Conservation (phyloP, 2,113 vertebrate species). For the Larimichthys crocea region DNA sequence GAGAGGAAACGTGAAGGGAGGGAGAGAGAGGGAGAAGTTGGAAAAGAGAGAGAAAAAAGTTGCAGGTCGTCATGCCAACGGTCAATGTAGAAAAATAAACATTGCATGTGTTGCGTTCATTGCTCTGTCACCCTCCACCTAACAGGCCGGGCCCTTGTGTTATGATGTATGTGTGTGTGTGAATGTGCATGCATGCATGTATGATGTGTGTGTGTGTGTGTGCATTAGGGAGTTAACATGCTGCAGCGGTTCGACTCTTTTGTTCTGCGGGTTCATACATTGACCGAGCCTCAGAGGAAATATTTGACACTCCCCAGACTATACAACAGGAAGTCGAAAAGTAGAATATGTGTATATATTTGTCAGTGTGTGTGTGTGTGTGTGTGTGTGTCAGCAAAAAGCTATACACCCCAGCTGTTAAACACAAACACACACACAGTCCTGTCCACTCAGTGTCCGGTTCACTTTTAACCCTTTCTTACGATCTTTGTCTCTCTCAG, state of each 20-base stretch:
- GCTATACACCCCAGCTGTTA: constrained; percentile 57
- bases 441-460: constrained; percentile 45
- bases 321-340: constrained; percentile 78
- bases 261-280: constrained; percentile 48
- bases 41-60: constrained; percentile 45
- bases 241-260: constrained; percentile 43
- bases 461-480: constrained; percentile 60
- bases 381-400: constrained; percentile 54
- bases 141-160: constrained; percentile 23
- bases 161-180: constrained; percentile 20
- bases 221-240: constrained; percentile 23
- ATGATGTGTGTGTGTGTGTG: constrained; percentile 2
- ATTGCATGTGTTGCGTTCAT: constrained; percentile 50
- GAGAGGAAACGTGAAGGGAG: constrained; percentile 40
- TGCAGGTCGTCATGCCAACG: constrained; percentile 71
- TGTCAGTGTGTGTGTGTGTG: constrained; percentile 25
- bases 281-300: constrained; percentile 62
- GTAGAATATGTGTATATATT: constrained; percentile 48
- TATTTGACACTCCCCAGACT: constrained; percentile 76
- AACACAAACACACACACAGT: constrained; percentile 64
- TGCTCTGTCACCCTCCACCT: constrained; percentile 61
- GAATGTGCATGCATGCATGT: constrained; percentile 1
- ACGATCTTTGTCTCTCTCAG: constrained; percentile 67
- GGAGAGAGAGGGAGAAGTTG: constrained; percentile 27
- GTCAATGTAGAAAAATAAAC: constrained; percentile 76